Base-by-base conservation (phyloP, 1,140 invertebrate genomes). In the Zaprionus ghesquierei region DNA sequence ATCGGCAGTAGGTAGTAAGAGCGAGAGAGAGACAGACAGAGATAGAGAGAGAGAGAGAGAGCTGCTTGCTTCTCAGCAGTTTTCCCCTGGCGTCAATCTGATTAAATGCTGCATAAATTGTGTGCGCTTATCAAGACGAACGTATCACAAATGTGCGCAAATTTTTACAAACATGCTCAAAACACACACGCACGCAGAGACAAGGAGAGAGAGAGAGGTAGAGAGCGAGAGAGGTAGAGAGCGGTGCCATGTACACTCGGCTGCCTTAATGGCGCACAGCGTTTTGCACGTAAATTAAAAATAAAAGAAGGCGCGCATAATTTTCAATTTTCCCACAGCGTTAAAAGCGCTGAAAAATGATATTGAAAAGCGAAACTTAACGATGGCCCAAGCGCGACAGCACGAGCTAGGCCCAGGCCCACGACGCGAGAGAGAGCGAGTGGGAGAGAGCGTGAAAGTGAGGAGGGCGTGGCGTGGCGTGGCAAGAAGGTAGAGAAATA, bases 71-170 rank as follows among this genome's bases (percentile, higher is more conserved):
- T 69, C 62, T 62, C 20, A 73, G 38, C 58, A 22, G 20, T 49
- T 66, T 56, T 29, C 46, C 61, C 41, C 59, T 63, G 72, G 50
- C 62, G 38, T 73, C 82, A 87, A 89, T 84, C 79, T 89, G 84
- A 84, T 87, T 80, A 80, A 87, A 89, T 79, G 55, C 55, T 75
- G 77, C 69, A 80, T 87, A 86, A 87, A 87, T 87, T 86, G 59
- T 63, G 29, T 63, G 56, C 29, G 33, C 46, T 75, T 75, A 78
- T 69, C 72, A 74, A 35, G 25, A 22, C n/a, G 23, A 56, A 46
- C 53, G 60, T 49, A 64, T 29, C 50, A 38, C 60, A 65, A 69
- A 61, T 86, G 44, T 85, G 64, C 65, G 78, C 68, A 69, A 82
- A 75, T 81, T 81, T 78, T 69, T 53, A 56, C 58, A 61, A 64